Percentiles rank a stretch among this genome's conserved stretches.
phyloP scores from a whole-genome alignment of 2,797 vertebrate species.

The Amazona finschi region DNA sequence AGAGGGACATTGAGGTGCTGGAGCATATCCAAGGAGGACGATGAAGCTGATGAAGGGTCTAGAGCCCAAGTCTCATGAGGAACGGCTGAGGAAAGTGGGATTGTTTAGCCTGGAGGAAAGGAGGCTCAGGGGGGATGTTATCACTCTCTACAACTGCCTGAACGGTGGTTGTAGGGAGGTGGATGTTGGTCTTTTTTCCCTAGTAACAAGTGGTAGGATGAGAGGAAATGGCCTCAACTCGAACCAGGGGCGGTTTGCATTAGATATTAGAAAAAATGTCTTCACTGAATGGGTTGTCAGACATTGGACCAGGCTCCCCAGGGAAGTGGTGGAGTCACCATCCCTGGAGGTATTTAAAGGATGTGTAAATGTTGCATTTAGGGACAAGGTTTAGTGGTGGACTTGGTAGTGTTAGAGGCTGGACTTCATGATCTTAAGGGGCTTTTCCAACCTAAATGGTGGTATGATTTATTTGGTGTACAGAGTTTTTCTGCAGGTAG shows the following conservation, averaged over 20 bases:
- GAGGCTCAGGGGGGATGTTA: not conserved
- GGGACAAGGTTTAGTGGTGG: not conserved
- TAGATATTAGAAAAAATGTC: not conserved
- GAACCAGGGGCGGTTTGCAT: not conserved
- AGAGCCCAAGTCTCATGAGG: not conserved
- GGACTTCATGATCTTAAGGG: not conserved
- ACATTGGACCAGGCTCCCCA: not conserved
- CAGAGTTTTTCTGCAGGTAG: not conserved
- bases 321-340: not conserved
- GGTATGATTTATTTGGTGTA: not conserved
- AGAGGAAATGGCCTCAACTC: not conserved
- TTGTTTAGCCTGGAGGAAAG: not conserved
- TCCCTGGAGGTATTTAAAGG: not conserved
- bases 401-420: not conserved
- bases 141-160: fast-evolving
- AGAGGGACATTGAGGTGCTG: not conserved
- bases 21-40: not conserved
- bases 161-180: not conserved
- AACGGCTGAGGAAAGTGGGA: not conserved
- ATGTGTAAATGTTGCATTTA: not conserved
- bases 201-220: fast-evolving
- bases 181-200: not conserved
- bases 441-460: not conserved
- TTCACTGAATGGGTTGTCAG: not conserved
- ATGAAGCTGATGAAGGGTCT: not conserved